Conservation (phyloP, 2,888 invertebrate genomes). For the Melanargia galathea region DNA sequence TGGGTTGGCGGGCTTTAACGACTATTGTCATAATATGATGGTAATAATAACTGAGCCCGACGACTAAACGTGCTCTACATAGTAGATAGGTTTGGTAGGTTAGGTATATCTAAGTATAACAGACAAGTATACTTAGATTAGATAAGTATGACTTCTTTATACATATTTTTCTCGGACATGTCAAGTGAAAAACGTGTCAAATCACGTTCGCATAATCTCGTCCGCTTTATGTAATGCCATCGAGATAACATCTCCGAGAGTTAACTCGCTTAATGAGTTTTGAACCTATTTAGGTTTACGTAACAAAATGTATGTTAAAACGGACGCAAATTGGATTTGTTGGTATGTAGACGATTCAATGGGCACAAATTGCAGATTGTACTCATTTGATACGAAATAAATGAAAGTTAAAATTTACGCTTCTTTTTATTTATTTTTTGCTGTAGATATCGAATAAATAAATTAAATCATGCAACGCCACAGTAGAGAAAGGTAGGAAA, state of each 20-base stretch:
- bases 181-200: slow-evolving; percentile 27
- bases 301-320: slow-evolving; percentile 1
- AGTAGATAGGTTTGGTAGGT: too few species aligned
- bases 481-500: too few species aligned
- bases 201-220: slow-evolving; percentile 29
- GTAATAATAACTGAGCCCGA: too few species aligned
- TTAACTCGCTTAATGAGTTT: slow-evolving; percentile 21
- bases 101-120: too few species aligned
- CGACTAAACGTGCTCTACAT: too few species aligned
- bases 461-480: background rate
- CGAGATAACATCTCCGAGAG: slow-evolving; percentile 15
- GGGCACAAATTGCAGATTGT: background rate
- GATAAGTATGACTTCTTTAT: background rate
- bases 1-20: too few species aligned
- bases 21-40: too few species aligned
- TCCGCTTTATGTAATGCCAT: slow-evolving; percentile 12
- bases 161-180: background rate
- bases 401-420: background rate
- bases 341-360: background rate
- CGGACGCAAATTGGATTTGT: slow-evolving; percentile 7
- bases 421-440: too few species aligned
- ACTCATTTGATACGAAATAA: background rate
- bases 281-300: background rate
- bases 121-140: too few species aligned
- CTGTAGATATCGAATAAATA: background rate